Evolutionary conservation across 2,113 vertebrate genomes (phyloP).

Genomic region (Phrynocephalus versicolor): DNA sequence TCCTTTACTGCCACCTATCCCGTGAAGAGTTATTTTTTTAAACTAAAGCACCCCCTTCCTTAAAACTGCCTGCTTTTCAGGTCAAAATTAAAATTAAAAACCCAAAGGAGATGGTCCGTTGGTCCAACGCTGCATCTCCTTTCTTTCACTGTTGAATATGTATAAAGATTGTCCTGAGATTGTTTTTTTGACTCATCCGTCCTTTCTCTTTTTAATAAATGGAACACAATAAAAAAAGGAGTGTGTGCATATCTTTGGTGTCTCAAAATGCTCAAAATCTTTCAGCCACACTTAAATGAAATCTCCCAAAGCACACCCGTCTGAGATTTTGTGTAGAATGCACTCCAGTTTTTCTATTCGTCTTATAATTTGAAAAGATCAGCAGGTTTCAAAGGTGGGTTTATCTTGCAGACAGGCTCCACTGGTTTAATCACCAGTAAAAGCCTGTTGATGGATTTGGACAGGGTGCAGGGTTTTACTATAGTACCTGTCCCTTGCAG

Average conservation of each 20-base stretch:
- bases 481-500: neutral
- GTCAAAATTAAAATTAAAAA: neutral
- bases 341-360: neutral
- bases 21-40: constrained; percentile 59
- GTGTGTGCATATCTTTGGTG: neutral
- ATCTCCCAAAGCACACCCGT: neutral
- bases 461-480: neutral
- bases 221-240: constrained; percentile 44
- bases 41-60: constrained; percentile 36
- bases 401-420: too few relatives aligned
- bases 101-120: neutral
- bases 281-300: neutral
- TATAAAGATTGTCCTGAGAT: neutral
- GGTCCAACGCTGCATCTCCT: neutral
- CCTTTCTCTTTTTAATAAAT: constrained; percentile 32
- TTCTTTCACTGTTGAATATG: neutral
- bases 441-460: neutral
- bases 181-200: neutral
- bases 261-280: neutral
- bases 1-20: neutral
- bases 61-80: constrained; percentile 40
- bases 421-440: neutral
- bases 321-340: neutral
- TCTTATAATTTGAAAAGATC: neutral
- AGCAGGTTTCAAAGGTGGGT: neutral